phyloP scores from a whole-genome alignment of 2,113 vertebrate species.

The Zosterops lateralis region DNA sequence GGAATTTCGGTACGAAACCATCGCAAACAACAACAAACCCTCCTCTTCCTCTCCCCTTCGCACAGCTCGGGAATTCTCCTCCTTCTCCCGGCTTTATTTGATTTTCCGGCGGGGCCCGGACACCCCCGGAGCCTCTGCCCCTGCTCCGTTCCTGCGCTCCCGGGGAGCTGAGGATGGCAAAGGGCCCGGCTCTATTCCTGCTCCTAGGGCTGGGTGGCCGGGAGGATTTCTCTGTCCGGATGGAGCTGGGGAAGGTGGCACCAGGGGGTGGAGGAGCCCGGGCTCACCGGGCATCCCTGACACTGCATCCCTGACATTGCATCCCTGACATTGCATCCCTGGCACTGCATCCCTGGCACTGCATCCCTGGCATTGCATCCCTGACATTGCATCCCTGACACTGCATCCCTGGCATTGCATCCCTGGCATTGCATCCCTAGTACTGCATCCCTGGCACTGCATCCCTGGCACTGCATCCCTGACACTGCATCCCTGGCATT shows the following conservation, averaged over 20 bases:
- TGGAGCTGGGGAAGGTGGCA: fast-evolving
- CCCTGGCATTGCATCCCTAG: background rate
- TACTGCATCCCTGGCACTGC: background rate
- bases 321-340: fast-evolving
- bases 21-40: conserved; percentile 5
- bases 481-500: background rate
- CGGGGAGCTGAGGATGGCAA: background rate
- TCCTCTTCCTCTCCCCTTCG: background rate
- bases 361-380: background rate
- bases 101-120: background rate
- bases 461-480: background rate
- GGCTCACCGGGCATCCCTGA: background rate
- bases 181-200: fast-evolving
- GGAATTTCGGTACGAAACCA: background rate
- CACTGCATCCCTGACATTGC: too few relatives aligned
- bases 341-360: background rate
- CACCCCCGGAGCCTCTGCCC: fast-evolving
- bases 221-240: background rate
- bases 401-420: fast-evolving
- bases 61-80: background rate
- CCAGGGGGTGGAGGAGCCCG: background rate
- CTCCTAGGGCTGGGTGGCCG: fast-evolving
- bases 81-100: background rate
- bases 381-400: background rate
- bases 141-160: background rate